phyloP scores from a whole-genome alignment of 2,113 vertebrate genomes.

The Catharus fuscescens region DNA sequence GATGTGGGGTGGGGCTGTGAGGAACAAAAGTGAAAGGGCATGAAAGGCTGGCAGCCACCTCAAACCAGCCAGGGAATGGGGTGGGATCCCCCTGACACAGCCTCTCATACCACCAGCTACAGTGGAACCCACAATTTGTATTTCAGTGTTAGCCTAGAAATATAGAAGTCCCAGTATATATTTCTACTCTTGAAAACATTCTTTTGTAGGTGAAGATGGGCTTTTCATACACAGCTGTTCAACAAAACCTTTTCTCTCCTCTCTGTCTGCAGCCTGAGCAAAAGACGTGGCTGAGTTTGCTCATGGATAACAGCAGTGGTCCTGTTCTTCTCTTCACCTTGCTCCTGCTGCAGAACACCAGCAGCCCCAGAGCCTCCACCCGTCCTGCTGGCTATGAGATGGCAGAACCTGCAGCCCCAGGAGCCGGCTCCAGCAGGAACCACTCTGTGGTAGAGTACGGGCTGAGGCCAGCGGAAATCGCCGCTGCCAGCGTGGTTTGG shows the following conservation, averaged over 20 bases:
- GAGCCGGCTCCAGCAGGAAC: conserved; percentile 62
- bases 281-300: conserved; percentile 64
- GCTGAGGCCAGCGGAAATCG: conserved; percentile 75
- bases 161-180: rapidly evolving
- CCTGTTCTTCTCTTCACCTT: conserved; percentile 59
- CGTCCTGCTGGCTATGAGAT: neutral
- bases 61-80: neutral
- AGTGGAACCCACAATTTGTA: neutral
- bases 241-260: conserved; percentile 25
- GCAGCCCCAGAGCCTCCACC: conserved; percentile 49
- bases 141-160: neutral
- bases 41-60: neutral
- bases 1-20: neutral
- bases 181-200: neutral
- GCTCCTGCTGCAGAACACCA: conserved; percentile 77
- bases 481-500: conserved; percentile 77
- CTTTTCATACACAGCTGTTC: neutral
- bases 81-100: neutral
- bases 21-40: neutral
- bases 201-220: neutral
- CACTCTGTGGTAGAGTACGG: conserved; percentile 44
- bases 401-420: neutral
- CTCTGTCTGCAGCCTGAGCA: conserved; percentile 43
- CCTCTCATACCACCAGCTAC: neutral
- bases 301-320: conserved; percentile 59